phyloP scores from a whole-genome alignment of 2,113 vertebrate species.

The Larimichthys polyactis region DNA sequence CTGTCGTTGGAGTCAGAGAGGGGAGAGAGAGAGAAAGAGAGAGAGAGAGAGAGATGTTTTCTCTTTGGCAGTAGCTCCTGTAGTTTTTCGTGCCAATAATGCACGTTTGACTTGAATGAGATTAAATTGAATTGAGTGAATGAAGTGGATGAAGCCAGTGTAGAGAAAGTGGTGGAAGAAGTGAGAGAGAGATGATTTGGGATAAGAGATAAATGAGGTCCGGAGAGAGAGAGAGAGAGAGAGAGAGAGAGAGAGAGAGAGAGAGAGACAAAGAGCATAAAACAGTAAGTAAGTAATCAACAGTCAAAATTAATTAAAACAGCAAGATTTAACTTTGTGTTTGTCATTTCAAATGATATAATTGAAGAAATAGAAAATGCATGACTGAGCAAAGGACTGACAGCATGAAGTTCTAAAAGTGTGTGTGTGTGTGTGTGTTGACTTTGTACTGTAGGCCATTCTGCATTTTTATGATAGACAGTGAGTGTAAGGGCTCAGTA shows the following conservation, averaged over 20 bases:
- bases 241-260: not conserved
- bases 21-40: too few species aligned
- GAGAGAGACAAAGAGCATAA: not conserved
- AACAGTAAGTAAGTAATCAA: not conserved
- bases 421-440: not conserved
- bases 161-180: not conserved
- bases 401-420: not conserved
- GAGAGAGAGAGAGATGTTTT: conserved; percentile 7
- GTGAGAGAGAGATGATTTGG: conserved; percentile 15
- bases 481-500: conserved; percentile 38
- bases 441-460: conserved; percentile 12
- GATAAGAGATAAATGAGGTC: conserved; percentile 10
- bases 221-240: not conserved
- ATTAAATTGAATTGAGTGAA: conserved; percentile 20
- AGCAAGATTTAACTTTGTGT: not conserved
- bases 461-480: conserved; percentile 40
- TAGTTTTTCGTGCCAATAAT: conserved; percentile 14
- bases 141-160: not conserved
- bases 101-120: conserved; percentile 27
- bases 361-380: not conserved
- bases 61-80: not conserved
- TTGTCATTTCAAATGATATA: not conserved
- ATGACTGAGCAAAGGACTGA: not conserved
- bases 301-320: too few species aligned
- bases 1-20: not conserved